Evolutionary conservation across 2,888 invertebrate genomes (phyloP), one percentile per base, ranked within the genome.

Genomic region (Erpobdella octoculata): DNA sequence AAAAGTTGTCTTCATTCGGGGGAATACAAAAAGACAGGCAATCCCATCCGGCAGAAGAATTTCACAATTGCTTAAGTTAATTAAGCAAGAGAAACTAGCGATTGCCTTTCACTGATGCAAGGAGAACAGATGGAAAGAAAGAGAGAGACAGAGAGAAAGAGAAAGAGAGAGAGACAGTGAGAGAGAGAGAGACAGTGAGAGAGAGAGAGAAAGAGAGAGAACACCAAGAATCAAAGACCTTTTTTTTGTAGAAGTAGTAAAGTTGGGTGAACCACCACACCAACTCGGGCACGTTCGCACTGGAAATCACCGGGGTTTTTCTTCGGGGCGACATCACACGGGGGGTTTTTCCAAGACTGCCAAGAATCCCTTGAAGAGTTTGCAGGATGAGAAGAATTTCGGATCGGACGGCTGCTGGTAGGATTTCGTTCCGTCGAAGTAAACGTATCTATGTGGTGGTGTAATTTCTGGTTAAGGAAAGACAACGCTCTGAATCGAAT

Each of bases 321-420:
- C 53, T 53, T 28, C 28, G 53, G 1, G 53, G 8, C 2, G 53
- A 25, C 46, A 31, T 67, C 18, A n/a, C n/a, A n/a, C n/a, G n/a
- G n/a, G n/a, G n/a, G n/a, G n/a, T n/a, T 6, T 46, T 12, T 67
- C 38, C 67, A 67, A 38, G 35, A 69, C 46, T 6, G 28, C 15
- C 36, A 69, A 15, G 35, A n/a, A 69, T 1, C 37, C 36, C 33
- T 36, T 69, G 69, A 53, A 18, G 18, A 69, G 58, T 53, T 53
- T 48, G 36, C 69, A 69, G 33, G 46, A 48, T 5, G 31, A 31
- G 1, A 53, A 9, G 18, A 37, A 38, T n/a, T 25, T 35, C 46
- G 25, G n/a, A 4, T 69, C 69, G 5, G 48, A 33, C 1, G 69
- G 69, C 58, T 21, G n/a, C 4, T n/a, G 37, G 53, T 53, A 58